Base-by-base conservation (phyloP, 2,113 vertebrate species). In the Labeo catla region DNA sequence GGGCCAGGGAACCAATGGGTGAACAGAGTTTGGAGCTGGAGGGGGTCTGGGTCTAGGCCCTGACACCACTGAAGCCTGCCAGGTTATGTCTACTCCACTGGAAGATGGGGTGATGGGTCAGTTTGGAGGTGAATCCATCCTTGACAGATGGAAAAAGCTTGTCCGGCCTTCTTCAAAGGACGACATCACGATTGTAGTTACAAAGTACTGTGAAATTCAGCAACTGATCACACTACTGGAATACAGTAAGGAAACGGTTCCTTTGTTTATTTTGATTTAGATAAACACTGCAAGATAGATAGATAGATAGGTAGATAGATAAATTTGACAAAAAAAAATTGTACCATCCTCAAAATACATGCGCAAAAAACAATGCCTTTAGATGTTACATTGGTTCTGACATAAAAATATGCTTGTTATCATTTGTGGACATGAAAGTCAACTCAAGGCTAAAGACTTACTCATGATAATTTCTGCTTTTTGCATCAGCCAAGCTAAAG, bases 71-170 rank as follows among this genome's bases (percentile, higher is more conserved):
- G 81, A 93, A 88, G 92, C 87, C 93, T 94, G 94, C 94, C 94
- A 94, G 94, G 92, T 92, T 92, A 88, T 91, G 92, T 93, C 93
- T 93, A 89, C 91, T 93, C 93, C 65, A 81, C 91, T 92, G 93
- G 90, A 92, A 90, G 90, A 91, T 57, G 82, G 92, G 91, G 93
- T 93, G 94, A 92, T 91, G 92, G 93, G 94, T 95, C 91, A 91
- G 86, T 86, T 87, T 92, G 91, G 93, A 94, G 93, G 93, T 94
- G 93, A 94, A 87, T 54, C 73, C 92, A 92, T 94, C 92, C 93
- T 94, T 95, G 93, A 92, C 89, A 91, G 91, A 93, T 87, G 90
- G 89, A 88, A 89, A 81, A 86, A 84, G 83, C 88, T 82, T n/a
- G 61, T 61, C 36, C 15, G 68, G 43, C 43, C 39, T 66, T 70